phyloP scores from a whole-genome alignment of 2,888 invertebrate species.

The Podabrus alpinus region DNA sequence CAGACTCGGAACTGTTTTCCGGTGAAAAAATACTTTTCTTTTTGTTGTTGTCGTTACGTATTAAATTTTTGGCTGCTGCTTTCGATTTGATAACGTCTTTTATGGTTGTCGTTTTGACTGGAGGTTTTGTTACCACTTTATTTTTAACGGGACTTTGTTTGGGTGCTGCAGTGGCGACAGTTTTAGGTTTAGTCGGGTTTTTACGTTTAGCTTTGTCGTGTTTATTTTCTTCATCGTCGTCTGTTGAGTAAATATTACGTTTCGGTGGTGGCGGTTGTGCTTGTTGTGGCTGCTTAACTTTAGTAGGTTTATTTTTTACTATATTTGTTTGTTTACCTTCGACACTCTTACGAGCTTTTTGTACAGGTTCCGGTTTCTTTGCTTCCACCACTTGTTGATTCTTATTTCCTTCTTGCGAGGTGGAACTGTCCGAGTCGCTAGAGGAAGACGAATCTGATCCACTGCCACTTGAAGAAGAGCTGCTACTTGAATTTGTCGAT shows the following conservation, averaged over 20 bases:
- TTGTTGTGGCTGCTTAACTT: constrained; percentile 10
- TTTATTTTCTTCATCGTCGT: constrained; percentile 47
- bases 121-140: neutral
- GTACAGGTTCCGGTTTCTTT: constrained; percentile 48
- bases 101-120: neutral
- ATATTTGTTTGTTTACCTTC: constrained; percentile 34
- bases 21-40: constrained; percentile 84
- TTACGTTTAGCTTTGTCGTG: constrained; percentile 58
- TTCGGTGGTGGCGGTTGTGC: constrained; percentile 39
- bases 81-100: neutral
- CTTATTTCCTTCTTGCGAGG: constrained; percentile 55
- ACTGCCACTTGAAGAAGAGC: constrained; percentile 70
- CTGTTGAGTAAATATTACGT: constrained; percentile 53
- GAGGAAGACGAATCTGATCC: constrained; percentile 72
- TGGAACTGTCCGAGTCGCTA: constrained; percentile 73
- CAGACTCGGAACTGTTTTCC: constrained; percentile 73
- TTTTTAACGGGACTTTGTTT: constrained; percentile 44
- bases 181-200: constrained; percentile 65
- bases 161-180: constrained; percentile 64
- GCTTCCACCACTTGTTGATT: constrained; percentile 44
- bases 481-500: constrained; percentile 68
- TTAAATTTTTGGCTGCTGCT: constrained; percentile 41
- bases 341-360: constrained; percentile 49
- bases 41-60: constrained; percentile 52
- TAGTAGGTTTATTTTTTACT: constrained; percentile 30